Percentiles rank a stretch among this genome's conserved stretches.
These are phyloP conservation scores for Collichthys lucidus DNA, from an alignment of 2,113 vertebrate species.

Conservation along the genomic window DNA sequence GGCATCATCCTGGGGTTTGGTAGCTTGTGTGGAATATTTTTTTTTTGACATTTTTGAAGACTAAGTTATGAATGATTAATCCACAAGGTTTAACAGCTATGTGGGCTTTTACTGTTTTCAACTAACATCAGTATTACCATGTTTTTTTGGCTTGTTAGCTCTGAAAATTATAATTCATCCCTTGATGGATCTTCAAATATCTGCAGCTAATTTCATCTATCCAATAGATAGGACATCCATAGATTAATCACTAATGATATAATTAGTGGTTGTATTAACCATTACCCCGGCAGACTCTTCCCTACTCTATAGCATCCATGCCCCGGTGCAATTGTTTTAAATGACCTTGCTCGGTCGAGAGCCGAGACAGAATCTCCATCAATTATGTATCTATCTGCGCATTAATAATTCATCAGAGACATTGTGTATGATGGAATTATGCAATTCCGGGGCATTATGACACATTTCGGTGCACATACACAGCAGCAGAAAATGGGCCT, in stretches of 20 bases:
- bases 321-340: constrained; percentile 39
- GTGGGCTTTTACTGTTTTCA: neutral
- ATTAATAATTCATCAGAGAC: constrained; percentile 51
- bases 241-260: neutral
- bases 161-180: neutral
- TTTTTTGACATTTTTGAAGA: neutral
- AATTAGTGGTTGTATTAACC: neutral
- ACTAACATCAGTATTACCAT: neutral
- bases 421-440: constrained; percentile 46
- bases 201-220: neutral
- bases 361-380: constrained; percentile 42
- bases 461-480: constrained; percentile 34
- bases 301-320: neutral
- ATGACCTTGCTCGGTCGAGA: constrained; percentile 42
- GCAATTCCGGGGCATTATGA: constrained; percentile 15
- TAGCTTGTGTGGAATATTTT: too few relatives aligned
- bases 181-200: neutral
- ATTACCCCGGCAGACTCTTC: neutral
- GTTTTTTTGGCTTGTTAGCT: neutral
- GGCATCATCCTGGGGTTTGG: too few relatives aligned
- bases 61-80: neutral
- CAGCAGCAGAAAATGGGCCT: neutral
- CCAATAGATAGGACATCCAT: neutral
- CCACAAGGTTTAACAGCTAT: neutral
- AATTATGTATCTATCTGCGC: constrained; percentile 50